Conservation (phyloP, 2,113 vertebrate species). For the Mandrillus leucophaeus region DNA sequence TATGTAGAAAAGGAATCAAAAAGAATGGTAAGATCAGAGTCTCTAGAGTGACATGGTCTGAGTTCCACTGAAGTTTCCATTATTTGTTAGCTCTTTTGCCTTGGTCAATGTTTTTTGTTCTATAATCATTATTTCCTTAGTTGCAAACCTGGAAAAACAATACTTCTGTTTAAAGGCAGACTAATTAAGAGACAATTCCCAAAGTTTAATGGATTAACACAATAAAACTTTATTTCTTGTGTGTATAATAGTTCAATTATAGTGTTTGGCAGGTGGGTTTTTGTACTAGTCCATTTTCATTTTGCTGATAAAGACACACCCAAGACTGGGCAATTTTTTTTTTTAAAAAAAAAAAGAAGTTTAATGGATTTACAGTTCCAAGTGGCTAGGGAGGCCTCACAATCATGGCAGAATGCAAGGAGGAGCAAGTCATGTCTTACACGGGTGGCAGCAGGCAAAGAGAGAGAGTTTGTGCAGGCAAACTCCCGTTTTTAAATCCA, state of each 20-base stretch:
- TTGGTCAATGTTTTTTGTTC: background rate
- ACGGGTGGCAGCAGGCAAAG: too few relatives aligned
- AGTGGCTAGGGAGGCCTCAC: too few relatives aligned
- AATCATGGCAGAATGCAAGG: too few relatives aligned
- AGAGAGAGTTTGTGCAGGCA: too few relatives aligned
- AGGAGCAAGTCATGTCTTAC: too few relatives aligned
- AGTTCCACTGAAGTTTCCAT: background rate
- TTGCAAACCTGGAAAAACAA: background rate
- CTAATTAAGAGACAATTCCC: background rate
- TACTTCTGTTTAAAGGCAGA: background rate
- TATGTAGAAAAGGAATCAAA: background rate
- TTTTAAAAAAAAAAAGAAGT: too few relatives aligned
- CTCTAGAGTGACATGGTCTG: background rate
- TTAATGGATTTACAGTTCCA: too few relatives aligned
- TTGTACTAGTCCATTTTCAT: too few relatives aligned
- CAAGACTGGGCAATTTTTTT: too few relatives aligned
- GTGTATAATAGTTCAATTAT: background rate
- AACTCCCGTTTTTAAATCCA: too few relatives aligned
- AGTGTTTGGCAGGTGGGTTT: background rate
- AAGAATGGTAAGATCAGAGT: background rate
- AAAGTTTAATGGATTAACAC: background rate
- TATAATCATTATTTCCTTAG: background rate
- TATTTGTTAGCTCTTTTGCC: background rate
- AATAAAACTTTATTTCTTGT: background rate
- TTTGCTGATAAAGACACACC: too few relatives aligned